phyloP scores from a whole-genome alignment of 2,113 vertebrate species.

The Conger conger region DNA sequence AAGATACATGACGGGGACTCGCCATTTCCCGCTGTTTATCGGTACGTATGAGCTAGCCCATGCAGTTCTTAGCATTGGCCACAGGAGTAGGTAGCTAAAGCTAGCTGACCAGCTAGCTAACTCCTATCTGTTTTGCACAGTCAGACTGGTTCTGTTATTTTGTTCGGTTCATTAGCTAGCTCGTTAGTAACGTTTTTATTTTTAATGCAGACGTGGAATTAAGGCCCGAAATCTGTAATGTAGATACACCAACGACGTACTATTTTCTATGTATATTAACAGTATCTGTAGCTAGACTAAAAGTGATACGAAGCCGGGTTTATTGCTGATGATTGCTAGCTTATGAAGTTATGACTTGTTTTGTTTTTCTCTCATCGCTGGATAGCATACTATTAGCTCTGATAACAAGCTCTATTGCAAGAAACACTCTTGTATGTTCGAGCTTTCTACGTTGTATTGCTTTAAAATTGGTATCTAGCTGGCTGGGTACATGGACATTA shows the following conservation, averaged over 20 bases:
- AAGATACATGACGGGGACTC: slow-evolving; percentile 62
- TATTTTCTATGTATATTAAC: not conserved
- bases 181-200: not conserved
- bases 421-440: not conserved
- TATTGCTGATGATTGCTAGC: not conserved
- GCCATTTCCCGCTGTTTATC: slow-evolving; percentile 55
- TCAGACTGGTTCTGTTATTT: slow-evolving; percentile 24
- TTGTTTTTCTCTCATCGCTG: not conserved
- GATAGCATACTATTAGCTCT: not conserved
- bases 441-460: not conserved
- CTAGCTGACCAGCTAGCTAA: slow-evolving; percentile 7
- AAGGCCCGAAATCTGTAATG: not conserved
- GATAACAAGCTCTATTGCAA: too few species aligned
- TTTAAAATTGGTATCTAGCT: not conserved
- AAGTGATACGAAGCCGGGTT: not conserved
- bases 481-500: not conserved
- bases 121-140: slow-evolving; percentile 36
- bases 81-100: slow-evolving; percentile 46
- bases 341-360: slow-evolving; percentile 8
- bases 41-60: slow-evolving; percentile 65
- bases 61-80: slow-evolving; percentile 54
- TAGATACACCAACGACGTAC: not conserved
- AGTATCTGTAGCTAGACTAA: not conserved
- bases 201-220: not conserved
- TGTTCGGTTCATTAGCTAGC: not conserved